Base-by-base conservation (phyloP, 35 echinoderm and acorn worm genomes). In the Anneissia japonica region DNA sequence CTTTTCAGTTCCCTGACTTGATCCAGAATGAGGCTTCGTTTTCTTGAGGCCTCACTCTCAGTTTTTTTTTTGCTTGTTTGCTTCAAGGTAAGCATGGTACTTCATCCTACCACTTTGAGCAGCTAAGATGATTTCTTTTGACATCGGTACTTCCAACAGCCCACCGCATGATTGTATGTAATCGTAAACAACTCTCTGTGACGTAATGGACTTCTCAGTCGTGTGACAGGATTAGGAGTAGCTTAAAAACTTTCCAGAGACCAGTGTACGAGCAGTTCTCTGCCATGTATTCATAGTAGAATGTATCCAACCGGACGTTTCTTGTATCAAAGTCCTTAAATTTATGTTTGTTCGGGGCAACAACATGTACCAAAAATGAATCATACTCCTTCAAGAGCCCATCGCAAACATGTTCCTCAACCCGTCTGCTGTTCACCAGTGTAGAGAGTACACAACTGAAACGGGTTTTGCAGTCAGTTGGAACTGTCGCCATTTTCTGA, bases 161-260 rank as follows among this genome's bases (percentile, higher is more conserved):
- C n/a, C n/a, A n/a, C n/a, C n/a, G n/a, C n/a, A n/a, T n/a, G 81
- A 75, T 37, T 84, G 32, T 77, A 39, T 83, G 74, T 93, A 81
- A 37, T 93, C 86, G 64, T 41, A 82, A 19, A 93, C 74, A 12
- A 88, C 31, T 35, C 80, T 32, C 74, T 84, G 88, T 82, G 91
- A 85, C 46, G 84, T 74, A 31, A 83, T 46, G 14, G 85, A 88
- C 55, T 55, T n/a, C 51, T 88, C 86, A 37, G 32, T 51, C 31
- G 75, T 89, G 91, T 29, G 91, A 89, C 32, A 92, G 46, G 37
- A 91, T 30, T 28, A 91, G 31, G 19, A 91, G 31, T 72, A 13
- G 12, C 12, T 64, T 64, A 64, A 12, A 13, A n/a, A 13, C 12
- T 64, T n/a, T n/a, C 83, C 83, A 85, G 31, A 74, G 39, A n/a